phyloP scores from a whole-genome alignment of 1,140 invertebrate species.

The Formica selysi region DNA sequence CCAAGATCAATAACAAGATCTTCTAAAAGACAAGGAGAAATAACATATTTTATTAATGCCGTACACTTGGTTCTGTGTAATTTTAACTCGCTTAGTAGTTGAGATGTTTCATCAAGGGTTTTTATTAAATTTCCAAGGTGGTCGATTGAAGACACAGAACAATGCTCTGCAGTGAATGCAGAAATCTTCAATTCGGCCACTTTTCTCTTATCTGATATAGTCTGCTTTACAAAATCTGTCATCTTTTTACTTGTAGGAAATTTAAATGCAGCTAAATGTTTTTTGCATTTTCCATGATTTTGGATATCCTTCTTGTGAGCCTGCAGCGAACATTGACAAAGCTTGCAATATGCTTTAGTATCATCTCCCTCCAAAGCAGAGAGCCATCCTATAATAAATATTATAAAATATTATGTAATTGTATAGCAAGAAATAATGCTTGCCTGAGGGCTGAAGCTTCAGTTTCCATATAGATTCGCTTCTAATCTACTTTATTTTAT shows the following conservation, averaged over 20 bases:
- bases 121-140: conserved; percentile 1
- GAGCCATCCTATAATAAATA: too few species aligned
- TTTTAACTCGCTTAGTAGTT: conserved; percentile 2
- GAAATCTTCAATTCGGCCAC: background rate
- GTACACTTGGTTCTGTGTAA: background rate
- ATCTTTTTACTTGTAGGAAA: background rate
- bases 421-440: too few species aligned
- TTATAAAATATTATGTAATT: too few species aligned
- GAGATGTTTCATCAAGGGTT: background rate
- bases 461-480: too few species aligned
- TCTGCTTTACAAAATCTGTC: background rate
- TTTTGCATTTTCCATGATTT: background rate
- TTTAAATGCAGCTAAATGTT: conserved; percentile 3
- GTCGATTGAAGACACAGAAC: background rate
- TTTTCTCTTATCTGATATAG: conserved; percentile 9
- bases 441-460: too few species aligned
- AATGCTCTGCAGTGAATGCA: conserved; percentile 7
- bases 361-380: too few species aligned
- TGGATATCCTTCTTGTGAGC: background rate
- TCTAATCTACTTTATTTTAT: too few species aligned
- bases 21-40: conserved; percentile 16
- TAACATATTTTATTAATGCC: conserved; percentile 5
- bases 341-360: background rate
- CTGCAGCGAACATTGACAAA: background rate
- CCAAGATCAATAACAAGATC: background rate